Conservation (phyloP, 2,113 vertebrate genomes). For the Tetrao urogallus region DNA sequence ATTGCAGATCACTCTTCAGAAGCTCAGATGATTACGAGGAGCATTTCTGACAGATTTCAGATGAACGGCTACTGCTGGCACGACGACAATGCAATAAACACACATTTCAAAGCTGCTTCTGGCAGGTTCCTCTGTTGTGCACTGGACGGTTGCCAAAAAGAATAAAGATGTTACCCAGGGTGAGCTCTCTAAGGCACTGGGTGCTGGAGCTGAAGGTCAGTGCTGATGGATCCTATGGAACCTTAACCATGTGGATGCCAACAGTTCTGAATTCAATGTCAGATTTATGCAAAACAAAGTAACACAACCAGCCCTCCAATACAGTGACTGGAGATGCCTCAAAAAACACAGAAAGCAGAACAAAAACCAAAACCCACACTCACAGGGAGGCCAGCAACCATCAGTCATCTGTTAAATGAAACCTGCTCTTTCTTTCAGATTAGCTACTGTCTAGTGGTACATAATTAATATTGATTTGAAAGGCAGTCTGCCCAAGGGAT, state of each 20-base stretch:
- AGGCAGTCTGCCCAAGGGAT: constrained; percentile 49
- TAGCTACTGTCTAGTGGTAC: constrained; percentile 53
- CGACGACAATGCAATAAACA: constrained; percentile 57
- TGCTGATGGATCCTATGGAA: constrained; percentile 31
- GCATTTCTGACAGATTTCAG: constrained; percentile 27
- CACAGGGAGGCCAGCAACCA: not conserved
- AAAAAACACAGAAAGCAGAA: not conserved
- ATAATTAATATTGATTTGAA: constrained; percentile 67
- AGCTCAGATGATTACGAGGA: not conserved
- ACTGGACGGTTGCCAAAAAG: constrained; percentile 16
- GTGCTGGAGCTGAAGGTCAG: not conserved
- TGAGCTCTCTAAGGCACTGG: constrained; percentile 26
- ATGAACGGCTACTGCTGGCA: not conserved
- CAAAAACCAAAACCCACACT: not conserved
- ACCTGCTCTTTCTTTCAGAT: constrained; percentile 48
- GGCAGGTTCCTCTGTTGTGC: constrained; percentile 31
- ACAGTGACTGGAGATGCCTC: not conserved
- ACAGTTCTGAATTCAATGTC: not conserved
- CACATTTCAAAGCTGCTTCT: constrained; percentile 56
- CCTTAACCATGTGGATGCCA: not conserved
- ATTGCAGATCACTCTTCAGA: not conserved
- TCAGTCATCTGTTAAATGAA: constrained; percentile 42
- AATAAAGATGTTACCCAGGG: constrained; percentile 50
- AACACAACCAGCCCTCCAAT: not conserved
- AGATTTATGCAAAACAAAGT: not conserved